Evolutionary conservation across 2,888 invertebrate species (phyloP).

Genomic region (Branchinecta sandiegonensis): DNA sequence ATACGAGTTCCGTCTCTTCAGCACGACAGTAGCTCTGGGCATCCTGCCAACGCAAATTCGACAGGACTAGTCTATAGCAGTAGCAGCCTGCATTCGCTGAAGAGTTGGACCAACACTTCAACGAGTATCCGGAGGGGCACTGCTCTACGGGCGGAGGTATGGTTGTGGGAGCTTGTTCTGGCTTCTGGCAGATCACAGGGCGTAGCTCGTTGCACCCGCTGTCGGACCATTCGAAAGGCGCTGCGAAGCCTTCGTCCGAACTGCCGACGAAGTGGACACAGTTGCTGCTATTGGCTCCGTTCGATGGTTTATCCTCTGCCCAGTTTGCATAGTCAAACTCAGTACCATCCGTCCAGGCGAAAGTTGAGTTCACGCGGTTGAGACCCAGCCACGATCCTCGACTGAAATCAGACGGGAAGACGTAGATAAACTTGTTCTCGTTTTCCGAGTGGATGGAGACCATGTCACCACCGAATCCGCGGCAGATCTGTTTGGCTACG

Average conservation of each 20-base stretch:
- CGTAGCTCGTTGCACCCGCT: background rate
- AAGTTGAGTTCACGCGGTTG: background rate
- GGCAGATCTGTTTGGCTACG: background rate
- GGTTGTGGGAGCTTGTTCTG: background rate
- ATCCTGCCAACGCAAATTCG: background rate
- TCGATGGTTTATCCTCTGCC: background rate
- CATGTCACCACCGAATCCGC: background rate
- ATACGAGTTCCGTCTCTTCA: background rate
- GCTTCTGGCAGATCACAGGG: background rate
- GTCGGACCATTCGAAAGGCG: background rate
- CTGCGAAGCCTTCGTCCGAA: background rate
- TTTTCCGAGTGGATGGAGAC: background rate
- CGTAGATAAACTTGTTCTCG: background rate
- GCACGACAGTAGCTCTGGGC: background rate
- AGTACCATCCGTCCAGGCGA: background rate
- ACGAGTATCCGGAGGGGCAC: background rate
- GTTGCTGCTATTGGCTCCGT: background rate
- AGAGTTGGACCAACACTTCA: background rate
- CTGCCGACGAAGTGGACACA: background rate
- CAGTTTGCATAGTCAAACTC: slow-evolving; percentile 1
- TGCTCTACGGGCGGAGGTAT: background rate
- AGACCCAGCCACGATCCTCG: background rate
- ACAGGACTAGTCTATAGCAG: background rate
- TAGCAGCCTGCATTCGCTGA: background rate
- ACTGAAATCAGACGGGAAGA: background rate